Percentiles rank a stretch among this genome's conserved stretches.
Evolutionary conservation across 2,888 invertebrate genomes (phyloP).

Genomic region (Synergus laeviventris): DNA sequence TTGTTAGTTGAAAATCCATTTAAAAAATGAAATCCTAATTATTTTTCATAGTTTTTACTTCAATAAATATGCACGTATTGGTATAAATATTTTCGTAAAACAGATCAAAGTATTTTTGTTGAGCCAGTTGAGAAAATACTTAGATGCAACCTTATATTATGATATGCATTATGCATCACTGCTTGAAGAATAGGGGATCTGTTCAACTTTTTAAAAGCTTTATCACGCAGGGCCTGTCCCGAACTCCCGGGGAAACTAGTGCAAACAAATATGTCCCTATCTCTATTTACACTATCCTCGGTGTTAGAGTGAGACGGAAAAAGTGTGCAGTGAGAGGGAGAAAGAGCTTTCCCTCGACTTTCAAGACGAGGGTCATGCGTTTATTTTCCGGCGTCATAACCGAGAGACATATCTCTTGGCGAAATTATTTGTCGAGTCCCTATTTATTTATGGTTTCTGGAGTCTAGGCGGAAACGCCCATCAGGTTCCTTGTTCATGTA

Average conservation of each 20-base stretch:
- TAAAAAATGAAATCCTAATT: too few species aligned
- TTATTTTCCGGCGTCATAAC: conserved; percentile 28
- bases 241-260: conserved; percentile 58
- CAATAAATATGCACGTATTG: neutral
- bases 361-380: conserved; percentile 30
- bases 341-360: conserved; percentile 10
- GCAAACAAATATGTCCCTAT: conserved; percentile 61
- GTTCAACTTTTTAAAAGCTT: conserved; percentile 47
- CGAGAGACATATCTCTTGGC: conserved; percentile 24
- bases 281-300: conserved; percentile 47
- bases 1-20: too few species aligned
- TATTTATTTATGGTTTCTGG: conserved; percentile 46
- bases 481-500: conserved; percentile 28
- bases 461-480: conserved; percentile 37
- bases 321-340: conserved; percentile 1
- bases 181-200: conserved; percentile 23
- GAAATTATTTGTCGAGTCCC: conserved; percentile 44
- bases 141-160: conserved; percentile 10
- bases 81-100: neutral
- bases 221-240: conserved; percentile 50
- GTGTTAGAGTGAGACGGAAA: conserved; percentile 4
- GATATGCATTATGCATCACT: neutral
- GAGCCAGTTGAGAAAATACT: conserved; percentile 22
- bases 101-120: neutral
- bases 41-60: neutral